Conservation (phyloP, 2,797 vertebrate species). For the Ciconia nigra region DNA sequence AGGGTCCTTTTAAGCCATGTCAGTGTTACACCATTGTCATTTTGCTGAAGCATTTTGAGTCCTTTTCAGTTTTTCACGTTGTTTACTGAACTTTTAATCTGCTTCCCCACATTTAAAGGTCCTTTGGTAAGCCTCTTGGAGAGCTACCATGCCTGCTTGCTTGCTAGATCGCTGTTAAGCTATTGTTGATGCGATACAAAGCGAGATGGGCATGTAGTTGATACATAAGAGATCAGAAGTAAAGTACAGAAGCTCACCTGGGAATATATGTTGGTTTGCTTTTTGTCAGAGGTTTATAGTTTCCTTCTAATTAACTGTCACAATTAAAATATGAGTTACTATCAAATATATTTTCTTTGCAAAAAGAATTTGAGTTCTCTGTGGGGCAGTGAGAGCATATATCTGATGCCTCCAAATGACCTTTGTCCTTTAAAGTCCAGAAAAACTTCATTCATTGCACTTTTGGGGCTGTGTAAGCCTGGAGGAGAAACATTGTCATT, state of each 20-base stretch:
- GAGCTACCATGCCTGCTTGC: not conserved
- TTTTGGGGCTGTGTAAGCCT: conserved; percentile 12
- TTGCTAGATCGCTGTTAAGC: not conserved
- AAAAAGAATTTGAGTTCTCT: not conserved
- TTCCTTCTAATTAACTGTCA: not conserved
- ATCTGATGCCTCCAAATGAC: not conserved
- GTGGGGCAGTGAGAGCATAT: not conserved
- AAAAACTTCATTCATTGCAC: conserved; percentile 31
- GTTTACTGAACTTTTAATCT: not conserved
- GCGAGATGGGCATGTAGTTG: not conserved
- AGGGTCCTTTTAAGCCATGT: not conserved
- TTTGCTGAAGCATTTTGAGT: not conserved
- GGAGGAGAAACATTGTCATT: conserved; percentile 56
- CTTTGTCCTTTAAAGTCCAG: conserved; percentile 47
- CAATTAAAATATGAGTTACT: not conserved
- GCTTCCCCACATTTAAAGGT: not conserved
- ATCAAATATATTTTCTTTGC: not conserved
- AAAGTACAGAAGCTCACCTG: not conserved
- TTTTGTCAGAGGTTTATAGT: not conserved
- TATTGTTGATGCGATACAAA: not conserved
- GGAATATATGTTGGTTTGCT: not conserved
- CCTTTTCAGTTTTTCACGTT: not conserved
- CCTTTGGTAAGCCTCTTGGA: not conserved
- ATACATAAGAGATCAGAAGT: not conserved
- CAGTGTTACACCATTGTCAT: not conserved